Conservation (phyloP, 2,888 invertebrate genomes). For the Epistrophella euchroma region DNA sequence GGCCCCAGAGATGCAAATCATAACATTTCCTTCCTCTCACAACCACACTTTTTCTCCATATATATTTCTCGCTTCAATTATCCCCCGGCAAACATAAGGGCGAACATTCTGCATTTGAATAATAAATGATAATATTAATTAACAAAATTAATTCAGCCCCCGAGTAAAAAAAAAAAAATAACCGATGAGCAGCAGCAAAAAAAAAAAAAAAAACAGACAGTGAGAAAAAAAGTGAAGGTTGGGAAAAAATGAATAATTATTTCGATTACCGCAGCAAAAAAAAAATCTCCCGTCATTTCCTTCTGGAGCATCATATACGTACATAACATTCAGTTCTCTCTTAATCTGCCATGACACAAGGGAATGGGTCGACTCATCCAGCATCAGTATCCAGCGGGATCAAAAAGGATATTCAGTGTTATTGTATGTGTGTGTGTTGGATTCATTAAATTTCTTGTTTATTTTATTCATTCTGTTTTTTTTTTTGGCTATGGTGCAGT, state of each 20-base stretch:
- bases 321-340: constrained; percentile 13
- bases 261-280: constrained; percentile 63
- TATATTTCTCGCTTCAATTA: constrained; percentile 46
- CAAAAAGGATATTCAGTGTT: background rate
- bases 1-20: constrained; percentile 36
- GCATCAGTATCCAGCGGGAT: background rate
- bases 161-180: constrained; percentile 5
- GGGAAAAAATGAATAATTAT: constrained; percentile 66
- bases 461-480: constrained; percentile 5
- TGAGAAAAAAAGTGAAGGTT: constrained; percentile 8
- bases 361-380: background rate
- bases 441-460: constrained; percentile 11
- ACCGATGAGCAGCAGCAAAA: background rate
- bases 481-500: background rate
- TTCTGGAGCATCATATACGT: background rate
- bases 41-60: constrained; percentile 1
- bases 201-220: background rate
- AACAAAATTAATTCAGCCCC: constrained; percentile 70
- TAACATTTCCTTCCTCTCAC: constrained; percentile 11
- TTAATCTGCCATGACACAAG: constrained; percentile 20
- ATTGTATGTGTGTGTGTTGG: background rate
- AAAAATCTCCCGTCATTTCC: constrained; percentile 37
- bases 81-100: constrained; percentile 43
- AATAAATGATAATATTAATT: constrained; percentile 72
- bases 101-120: constrained; percentile 61